A percentile compares a stretch with the other conserved stretches of the same genome.
These are phyloP conservation scores for Dryobota labecula DNA, from an alignment of 2,888 invertebrate species.

Conservation along the genomic window DNA sequence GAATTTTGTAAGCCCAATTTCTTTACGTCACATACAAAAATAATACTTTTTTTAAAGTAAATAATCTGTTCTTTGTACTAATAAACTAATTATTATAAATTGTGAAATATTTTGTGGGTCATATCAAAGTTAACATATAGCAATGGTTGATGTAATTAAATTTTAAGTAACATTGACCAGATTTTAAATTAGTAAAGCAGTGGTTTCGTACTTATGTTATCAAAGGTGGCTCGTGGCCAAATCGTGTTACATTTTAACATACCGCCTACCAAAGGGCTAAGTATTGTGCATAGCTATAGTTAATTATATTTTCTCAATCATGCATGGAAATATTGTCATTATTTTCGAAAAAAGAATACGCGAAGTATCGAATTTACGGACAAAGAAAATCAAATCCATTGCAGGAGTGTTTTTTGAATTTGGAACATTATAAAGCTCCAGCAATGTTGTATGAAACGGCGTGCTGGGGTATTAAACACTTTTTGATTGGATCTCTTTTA, in stretches of 20 bases:
- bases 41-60: too few relatives aligned
- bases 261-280: constrained; percentile 52
- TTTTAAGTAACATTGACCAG: constrained; percentile 20
- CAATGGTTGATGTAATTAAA: constrained; percentile 3
- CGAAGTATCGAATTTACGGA: too few relatives aligned
- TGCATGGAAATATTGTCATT: too few relatives aligned
- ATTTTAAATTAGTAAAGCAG: constrained; percentile 41
- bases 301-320: too few relatives aligned
- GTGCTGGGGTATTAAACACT: too few relatives aligned
- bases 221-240: constrained; percentile 59
- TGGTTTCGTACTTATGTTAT: constrained; percentile 50
- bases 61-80: background rate
- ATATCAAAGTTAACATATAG: background rate
- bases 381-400: too few relatives aligned
- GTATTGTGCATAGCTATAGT: constrained; percentile 27
- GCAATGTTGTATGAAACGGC: too few relatives aligned
- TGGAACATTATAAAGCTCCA: too few relatives aligned
- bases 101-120: background rate
- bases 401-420: too few relatives aligned
- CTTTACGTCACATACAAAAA: too few relatives aligned
- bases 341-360: too few relatives aligned
- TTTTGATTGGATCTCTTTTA: too few relatives aligned
- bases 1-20: background rate
- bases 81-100: background rate
- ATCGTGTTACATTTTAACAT: constrained; percentile 49